Conservation (phyloP, 2,888 invertebrate genomes). For the Hyposoter dolosus region DNA sequence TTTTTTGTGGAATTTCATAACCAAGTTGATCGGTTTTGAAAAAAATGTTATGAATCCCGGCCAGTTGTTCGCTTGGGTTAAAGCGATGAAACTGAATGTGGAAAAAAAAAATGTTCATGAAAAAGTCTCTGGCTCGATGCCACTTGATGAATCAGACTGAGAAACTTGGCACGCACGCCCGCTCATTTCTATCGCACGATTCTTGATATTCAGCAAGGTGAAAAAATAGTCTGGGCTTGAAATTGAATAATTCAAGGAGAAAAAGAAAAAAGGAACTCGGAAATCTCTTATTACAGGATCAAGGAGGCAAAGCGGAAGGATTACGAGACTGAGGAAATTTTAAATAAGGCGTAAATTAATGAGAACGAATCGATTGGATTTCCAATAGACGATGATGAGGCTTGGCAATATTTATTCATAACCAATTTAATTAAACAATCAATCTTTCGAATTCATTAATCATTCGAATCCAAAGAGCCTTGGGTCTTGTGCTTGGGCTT, state of each 20-base stretch:
- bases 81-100: slow-evolving; percentile 3
- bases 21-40: not conserved
- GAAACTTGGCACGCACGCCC: slow-evolving; percentile 28
- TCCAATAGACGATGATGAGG: too few species aligned
- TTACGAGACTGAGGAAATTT: not conserved
- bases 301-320: not conserved
- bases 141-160: slow-evolving; percentile 49
- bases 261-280: not conserved
- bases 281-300: not conserved
- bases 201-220: slow-evolving; percentile 34
- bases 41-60: not conserved
- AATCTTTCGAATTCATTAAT: not conserved
- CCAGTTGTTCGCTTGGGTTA: not conserved
- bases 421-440: not conserved
- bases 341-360: not conserved
- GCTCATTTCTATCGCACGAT: slow-evolving; percentile 30
- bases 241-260: slow-evolving; percentile 35
- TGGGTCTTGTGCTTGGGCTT: not conserved
- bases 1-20: not conserved
- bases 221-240: slow-evolving; percentile 5
- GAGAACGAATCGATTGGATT: not conserved
- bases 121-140: slow-evolving; percentile 27
- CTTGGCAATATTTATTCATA: not conserved
- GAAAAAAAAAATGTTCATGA: slow-evolving; percentile 8
- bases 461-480: not conserved